Percentiles rank a stretch among this genome's conserved stretches.
Evolutionary conservation across 2,888 invertebrate genomes (phyloP).

Genomic region (Catocala nupta): DNA sequence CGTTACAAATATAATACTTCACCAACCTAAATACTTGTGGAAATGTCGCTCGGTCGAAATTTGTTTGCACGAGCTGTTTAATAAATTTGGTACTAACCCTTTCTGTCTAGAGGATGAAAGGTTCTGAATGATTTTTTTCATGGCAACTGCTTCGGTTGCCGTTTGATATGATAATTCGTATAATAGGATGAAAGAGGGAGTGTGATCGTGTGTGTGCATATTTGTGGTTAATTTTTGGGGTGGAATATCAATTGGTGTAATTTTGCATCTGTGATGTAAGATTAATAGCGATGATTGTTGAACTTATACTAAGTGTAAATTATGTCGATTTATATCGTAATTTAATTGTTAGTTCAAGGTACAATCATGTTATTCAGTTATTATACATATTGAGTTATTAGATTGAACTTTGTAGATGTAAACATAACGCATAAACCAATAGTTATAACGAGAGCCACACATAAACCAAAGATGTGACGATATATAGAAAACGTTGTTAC

Average conservation of each 20-base stretch:
- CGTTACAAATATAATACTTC: constrained; percentile 53
- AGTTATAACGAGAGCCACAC: too few relatives aligned
- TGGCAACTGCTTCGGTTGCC: constrained; percentile 71
- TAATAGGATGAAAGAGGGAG: constrained; percentile 75
- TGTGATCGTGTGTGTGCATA: constrained; percentile 77
- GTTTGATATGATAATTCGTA: constrained; percentile 85
- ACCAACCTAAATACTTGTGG: constrained; percentile 38
- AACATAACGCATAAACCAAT: too few relatives aligned
- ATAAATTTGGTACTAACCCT: constrained; percentile 67
- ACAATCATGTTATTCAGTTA: too few relatives aligned
- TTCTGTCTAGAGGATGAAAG: constrained; percentile 82
- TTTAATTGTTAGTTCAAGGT: too few relatives aligned
- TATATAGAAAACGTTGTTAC: not conserved
- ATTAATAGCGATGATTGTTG: not conserved
- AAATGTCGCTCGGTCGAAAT: constrained; percentile 51
- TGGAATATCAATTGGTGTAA: constrained; percentile 40
- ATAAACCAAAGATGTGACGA: too few relatives aligned
- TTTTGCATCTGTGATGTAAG: constrained; percentile 11
- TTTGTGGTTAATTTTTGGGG: constrained; percentile 66
- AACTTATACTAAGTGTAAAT: not conserved
- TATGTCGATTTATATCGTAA: too few relatives aligned
- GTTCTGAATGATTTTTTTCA: constrained; percentile 78
- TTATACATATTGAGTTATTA: too few relatives aligned
- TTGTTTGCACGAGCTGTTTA: constrained; percentile 39
- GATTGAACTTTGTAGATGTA: too few relatives aligned